phyloP scores from a whole-genome alignment of 2,888 invertebrate species.

The Paralinhomoeus sp. region DNA sequence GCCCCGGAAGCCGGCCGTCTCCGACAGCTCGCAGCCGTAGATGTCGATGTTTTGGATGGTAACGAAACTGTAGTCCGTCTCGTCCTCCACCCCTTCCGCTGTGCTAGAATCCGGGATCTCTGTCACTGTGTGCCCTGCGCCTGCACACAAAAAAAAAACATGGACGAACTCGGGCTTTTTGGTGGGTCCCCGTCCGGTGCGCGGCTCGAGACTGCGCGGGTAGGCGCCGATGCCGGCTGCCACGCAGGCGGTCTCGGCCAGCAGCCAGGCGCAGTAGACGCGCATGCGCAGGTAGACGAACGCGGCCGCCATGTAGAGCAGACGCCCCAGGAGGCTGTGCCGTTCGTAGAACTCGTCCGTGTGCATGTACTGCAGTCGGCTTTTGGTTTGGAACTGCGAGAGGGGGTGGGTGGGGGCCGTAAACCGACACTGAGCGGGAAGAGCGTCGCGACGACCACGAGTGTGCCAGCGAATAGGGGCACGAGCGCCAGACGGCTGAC shows the following conservation, averaged over 20 bases:
- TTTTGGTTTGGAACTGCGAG: neutral
- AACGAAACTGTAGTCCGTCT: constrained; percentile 38
- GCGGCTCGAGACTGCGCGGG: constrained; percentile 47
- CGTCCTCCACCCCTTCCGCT: no score
- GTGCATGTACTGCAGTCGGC: constrained; percentile 46
- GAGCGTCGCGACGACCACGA: constrained; percentile 40
- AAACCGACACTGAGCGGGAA: constrained; percentile 39
- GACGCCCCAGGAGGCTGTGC: constrained; percentile 48
- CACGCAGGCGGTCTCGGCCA: constrained; percentile 78
- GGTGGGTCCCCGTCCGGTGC: constrained; percentile 61
- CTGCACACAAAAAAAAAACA: neutral
- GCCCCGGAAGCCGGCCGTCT: constrained; percentile 45
- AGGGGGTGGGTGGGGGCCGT: neutral
- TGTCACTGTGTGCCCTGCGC: neutral
- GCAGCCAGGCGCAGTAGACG: constrained; percentile 63
- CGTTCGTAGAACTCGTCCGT: constrained; percentile 45
- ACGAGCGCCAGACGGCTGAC: constrained; percentile 43
- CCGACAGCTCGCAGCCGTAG: constrained; percentile 53
- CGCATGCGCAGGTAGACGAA: constrained; percentile 70
- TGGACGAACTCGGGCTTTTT: constrained; percentile 13
- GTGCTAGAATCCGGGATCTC: no score
- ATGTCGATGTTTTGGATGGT: constrained; percentile 63
- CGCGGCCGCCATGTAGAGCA: constrained; percentile 60
- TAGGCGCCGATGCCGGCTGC: constrained; percentile 76
- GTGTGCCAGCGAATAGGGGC: constrained; percentile 42